A percentile compares a stretch with the other conserved stretches of the same genome.
Conservation (phyloP, 2,797 vertebrate genomes). For the Malacoctenus gilli region DNA sequence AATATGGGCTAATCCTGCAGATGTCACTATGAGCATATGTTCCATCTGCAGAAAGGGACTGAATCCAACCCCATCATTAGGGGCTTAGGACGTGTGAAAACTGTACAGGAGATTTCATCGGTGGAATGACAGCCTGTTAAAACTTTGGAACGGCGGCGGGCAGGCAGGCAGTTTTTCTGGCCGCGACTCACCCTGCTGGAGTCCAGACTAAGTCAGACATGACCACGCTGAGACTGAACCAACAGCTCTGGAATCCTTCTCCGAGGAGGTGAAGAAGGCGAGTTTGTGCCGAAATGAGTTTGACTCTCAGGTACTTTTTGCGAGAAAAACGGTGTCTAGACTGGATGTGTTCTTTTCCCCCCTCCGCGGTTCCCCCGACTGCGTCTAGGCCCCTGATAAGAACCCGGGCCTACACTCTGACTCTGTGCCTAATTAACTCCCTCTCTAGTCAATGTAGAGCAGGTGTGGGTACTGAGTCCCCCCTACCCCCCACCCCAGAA, state of each 20-base stretch:
- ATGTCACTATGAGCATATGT: conserved; percentile 69
- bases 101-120: conserved; percentile 48
- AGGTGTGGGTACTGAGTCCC: conserved; percentile 74
- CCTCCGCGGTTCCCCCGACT: conserved; percentile 36
- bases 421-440: conserved; percentile 66
- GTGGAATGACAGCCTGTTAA: conserved; percentile 53
- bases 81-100: conserved; percentile 58
- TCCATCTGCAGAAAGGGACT: conserved; percentile 34
- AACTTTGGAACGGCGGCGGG: conserved; percentile 55
- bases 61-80: conserved; percentile 37
- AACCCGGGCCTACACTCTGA: conserved; percentile 16
- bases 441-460: conserved; percentile 63
- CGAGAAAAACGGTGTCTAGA: conserved; percentile 59
- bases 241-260: conserved; percentile 63
- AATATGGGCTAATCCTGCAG: conserved; percentile 64
- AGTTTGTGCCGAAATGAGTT: conserved; percentile 34
- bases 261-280: conserved; percentile 26
- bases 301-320: conserved; percentile 53
- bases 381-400: conserved; percentile 33
- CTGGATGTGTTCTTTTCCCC: conserved; percentile 47
- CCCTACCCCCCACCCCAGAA: conserved; percentile 51
- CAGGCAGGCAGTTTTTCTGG: conserved; percentile 47
- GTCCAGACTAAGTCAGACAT: conserved; percentile 58
- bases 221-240: conserved; percentile 60
- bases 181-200: conserved; percentile 39